Evolutionary conservation across 2,888 invertebrate genomes (phyloP), one percentile per base, ranked within the genome.

Genomic region (Drosophila seclusa): DNA sequence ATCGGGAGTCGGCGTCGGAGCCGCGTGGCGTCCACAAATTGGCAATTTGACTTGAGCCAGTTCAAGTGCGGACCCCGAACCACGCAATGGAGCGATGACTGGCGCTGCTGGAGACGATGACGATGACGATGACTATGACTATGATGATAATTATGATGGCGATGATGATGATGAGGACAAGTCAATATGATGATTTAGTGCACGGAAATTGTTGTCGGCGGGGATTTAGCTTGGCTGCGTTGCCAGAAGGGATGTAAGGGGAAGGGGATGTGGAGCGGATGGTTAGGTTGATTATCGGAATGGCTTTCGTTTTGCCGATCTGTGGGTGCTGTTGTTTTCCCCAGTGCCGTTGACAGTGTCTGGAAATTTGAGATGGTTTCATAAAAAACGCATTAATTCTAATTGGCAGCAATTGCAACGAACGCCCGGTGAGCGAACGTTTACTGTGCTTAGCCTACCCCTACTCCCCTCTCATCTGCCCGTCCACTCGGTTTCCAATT

Each of bases 381-480:
- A 87, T 90, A 81, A 87, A 89, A 91, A 91, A 78, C 71, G 73
- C 91, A 91, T 91, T 90, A 91, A 91, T 91, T 89, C 85, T 81
- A 90, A 88, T 91, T 91, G 90, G 73, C 82, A 80, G 80, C 87
- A 90, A 91, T 90, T 90, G 89, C 84, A 87, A 57, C 62, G 83
- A 74, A 68, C 72, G 59, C 77, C 85, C 85, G 87, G 72, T 77
- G 88, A 63, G 54, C 18, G 78, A 63, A 79, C 74, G 49, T 69
- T 74, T 68, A 72, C 60, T 68, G 60, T 21, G 31, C 59, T 63
- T 45, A 53, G 45, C 54, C 38, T 36, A 21, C 18, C 36, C 27
- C 18, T 11, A n/a, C 34, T 36, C 32, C n/a, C 10, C 18, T 27
- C 7, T 2, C 10, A 2, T 1, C 1, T 31, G 4, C 7, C 27